Percentiles rank a stretch among this genome's conserved stretches.
phyloP scores from a whole-genome alignment of 2,113 vertebrate species.

The Dasyornis broadbenti region DNA sequence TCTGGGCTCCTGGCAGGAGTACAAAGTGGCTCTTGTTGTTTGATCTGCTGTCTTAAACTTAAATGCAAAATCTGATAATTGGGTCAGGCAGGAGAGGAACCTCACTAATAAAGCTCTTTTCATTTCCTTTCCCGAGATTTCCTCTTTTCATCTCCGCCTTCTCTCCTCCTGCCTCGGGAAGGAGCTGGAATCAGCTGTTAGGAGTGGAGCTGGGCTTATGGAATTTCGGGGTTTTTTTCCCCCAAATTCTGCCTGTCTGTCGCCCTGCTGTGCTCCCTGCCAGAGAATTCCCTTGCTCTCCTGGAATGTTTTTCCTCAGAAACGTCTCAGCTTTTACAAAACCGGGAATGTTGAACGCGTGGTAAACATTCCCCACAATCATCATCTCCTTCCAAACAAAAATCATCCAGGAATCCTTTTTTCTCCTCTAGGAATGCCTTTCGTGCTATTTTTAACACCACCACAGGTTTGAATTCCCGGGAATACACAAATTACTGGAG shows the following conservation, averaged over 20 bases:
- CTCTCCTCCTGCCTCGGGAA: neutral
- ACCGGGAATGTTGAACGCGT: neutral
- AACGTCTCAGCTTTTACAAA: neutral
- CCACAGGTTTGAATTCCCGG: constrained; percentile 25
- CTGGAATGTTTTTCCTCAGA: neutral
- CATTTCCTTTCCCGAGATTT: constrained; percentile 80
- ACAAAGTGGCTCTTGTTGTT: constrained; percentile 80
- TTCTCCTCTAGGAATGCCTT: neutral
- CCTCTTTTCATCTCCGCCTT: constrained; percentile 69
- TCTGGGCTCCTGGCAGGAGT: constrained; percentile 85
- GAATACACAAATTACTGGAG: neutral
- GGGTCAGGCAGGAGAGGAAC: constrained; percentile 82
- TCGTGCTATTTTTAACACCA: constrained; percentile 12
- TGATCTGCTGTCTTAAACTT: constrained; percentile 85
- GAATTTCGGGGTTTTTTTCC: constrained; percentile 17
- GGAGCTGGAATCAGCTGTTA: constrained; percentile 33
- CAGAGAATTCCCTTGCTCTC: neutral
- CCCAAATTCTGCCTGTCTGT: neutral
- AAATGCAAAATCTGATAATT: constrained; percentile 85
- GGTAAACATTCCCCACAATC: neutral
- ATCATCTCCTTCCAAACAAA: neutral
- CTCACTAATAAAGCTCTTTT: constrained; percentile 78
- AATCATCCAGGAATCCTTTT: neutral
- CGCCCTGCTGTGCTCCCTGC: neutral
- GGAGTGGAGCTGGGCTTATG: neutral